Evolutionary conservation across 2,888 invertebrate species (phyloP), one percentile per base, ranked within the genome.

Genomic region (Volucella inflata): DNA sequence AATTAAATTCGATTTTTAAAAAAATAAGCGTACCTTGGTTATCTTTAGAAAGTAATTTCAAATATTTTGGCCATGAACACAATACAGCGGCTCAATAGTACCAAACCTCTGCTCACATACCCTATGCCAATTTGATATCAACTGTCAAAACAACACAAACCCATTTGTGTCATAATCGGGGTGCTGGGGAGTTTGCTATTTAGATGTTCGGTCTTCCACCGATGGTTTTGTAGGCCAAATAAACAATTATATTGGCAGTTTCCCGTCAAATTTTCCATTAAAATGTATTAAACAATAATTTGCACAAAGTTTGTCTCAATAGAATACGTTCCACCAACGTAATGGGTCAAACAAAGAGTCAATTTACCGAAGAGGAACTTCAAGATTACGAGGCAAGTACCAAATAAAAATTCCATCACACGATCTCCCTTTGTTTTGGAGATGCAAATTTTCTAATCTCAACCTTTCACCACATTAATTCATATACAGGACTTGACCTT

Each of bases 321-420:
- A 62, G 40, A 50, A 16, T 50, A 46, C 60, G 40, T 67, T 40
- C 50, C 6, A 12, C 30, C 89, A 57, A 81, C 87, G 59, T 48
- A 89, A 97, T 97, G 97, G 97, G 97, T 30, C 96, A 96, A 90
- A 94, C 95, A 40, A 95, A 94, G 91, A 96, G 97, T 92, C 96
- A 96, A 89, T 97, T 98, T 91, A 95, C 95, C 1, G 97, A 97
- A 89, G 96, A 97, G 91, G 97, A 98, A 92, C 93, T 98, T 14
- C 96, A 97, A 92, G 97, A 98, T 92, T 98, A 98, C 91, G 95
- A 98, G 94, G 97, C 96, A 93, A 90, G 81, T 59, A 12, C 78
- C 40, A n/a, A 4, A 21, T 4, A 21, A 30, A 59, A n/a, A 82
- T 71, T 77, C 67, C 77, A 42, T 70, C 16, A 36, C 48, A 64